Percentiles rank a stretch among this genome's conserved stretches.
Conservation (phyloP, 2,797 vertebrate species). For the Sebastes variabilis region DNA sequence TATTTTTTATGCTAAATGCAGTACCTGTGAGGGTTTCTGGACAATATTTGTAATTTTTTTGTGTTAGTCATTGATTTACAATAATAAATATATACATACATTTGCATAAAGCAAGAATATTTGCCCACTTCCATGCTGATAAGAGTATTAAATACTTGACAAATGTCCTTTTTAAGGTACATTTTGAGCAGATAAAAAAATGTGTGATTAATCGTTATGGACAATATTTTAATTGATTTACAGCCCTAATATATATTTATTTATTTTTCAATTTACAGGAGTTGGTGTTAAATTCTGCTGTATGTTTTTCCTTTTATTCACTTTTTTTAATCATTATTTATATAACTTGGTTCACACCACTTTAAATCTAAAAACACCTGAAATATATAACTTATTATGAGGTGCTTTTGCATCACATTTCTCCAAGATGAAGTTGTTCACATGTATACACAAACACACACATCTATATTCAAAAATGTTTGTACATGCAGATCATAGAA, state of each 20-base stretch:
- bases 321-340: not conserved
- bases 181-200: too few relatives aligned
- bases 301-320: not conserved
- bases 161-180: too few relatives aligned
- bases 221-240: too few relatives aligned
- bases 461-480: not conserved
- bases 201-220: too few relatives aligned
- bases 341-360: not conserved
- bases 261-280: not conserved
- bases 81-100: too few relatives aligned
- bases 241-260: not conserved
- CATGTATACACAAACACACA: not conserved
- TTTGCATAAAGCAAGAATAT: too few relatives aligned
- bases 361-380: not conserved
- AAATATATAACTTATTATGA: not conserved
- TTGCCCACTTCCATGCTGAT: too few relatives aligned
- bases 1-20: too few relatives aligned
- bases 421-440: not conserved
- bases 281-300: not conserved
- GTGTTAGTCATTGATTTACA: too few relatives aligned
- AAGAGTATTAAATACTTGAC: too few relatives aligned
- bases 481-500: not conserved
- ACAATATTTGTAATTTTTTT: rapidly evolving
- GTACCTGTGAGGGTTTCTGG: too few relatives aligned
- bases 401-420: not conserved